phyloP scores from a whole-genome alignment of 2,797 vertebrate genomes.

The Propithecus deckenii region DNA sequence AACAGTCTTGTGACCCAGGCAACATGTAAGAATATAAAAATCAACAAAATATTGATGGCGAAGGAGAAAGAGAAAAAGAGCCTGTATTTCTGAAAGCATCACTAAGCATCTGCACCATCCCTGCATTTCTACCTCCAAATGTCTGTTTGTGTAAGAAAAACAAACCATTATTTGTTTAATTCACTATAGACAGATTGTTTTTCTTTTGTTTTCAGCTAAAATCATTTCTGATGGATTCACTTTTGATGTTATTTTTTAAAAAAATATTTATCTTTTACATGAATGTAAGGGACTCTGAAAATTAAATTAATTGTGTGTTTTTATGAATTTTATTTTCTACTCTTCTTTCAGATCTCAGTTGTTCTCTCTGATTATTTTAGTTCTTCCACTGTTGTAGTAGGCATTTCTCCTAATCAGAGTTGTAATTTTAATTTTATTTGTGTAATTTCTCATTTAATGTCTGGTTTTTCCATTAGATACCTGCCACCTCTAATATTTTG shows the following conservation, averaged over 20 bases:
- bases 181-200: not conserved
- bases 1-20: not conserved
- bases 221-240: not conserved
- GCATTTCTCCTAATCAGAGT: not conserved
- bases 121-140: not conserved
- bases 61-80: not conserved
- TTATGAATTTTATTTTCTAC: not conserved
- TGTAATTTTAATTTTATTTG: not conserved
- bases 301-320: not conserved
- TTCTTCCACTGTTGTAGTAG: not conserved
- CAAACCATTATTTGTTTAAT: not conserved
- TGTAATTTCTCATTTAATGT: not conserved
- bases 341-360: not conserved
- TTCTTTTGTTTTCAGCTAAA: not conserved
- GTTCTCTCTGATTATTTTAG: not conserved
- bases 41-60: not conserved
- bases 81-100: not conserved
- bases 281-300: not conserved
- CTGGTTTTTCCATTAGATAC: not conserved
- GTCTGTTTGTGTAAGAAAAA: not conserved
- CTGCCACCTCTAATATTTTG: not conserved
- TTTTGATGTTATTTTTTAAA: not conserved
- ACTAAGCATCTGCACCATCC: not conserved
- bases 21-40: not conserved
- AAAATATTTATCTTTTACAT: not conserved